Evolutionary conservation across 2,113 vertebrate species (phyloP).

Genomic region (Stomatorhinus ivindoensis): DNA sequence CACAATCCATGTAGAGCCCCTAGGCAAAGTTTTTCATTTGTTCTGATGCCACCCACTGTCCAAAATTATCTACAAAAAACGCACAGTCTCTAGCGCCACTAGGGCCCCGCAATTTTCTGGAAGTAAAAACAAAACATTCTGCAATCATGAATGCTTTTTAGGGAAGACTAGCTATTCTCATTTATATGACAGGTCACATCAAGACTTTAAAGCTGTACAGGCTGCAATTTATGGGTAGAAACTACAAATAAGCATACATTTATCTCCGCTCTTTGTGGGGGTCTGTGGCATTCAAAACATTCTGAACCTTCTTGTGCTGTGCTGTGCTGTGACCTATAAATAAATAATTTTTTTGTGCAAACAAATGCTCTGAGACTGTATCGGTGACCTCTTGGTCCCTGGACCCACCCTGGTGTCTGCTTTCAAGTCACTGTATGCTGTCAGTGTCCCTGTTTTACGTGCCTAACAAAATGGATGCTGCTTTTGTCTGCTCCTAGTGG

Average conservation of each 20-base stretch:
- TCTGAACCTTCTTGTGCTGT: background rate
- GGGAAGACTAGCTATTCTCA: background rate
- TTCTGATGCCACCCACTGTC: background rate
- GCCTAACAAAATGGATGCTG: background rate
- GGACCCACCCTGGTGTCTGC: background rate
- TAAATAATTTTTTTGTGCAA: background rate
- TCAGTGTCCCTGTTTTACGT: background rate
- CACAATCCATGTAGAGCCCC: background rate
- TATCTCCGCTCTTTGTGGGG: background rate
- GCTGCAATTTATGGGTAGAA: background rate
- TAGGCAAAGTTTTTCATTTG: background rate
- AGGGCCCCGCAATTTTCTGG: background rate
- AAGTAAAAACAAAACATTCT: background rate
- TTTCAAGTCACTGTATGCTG: background rate
- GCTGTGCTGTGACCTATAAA: background rate
- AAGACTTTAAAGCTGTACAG: background rate
- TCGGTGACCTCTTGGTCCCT: background rate
- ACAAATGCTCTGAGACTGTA: background rate
- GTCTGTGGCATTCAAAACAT: background rate
- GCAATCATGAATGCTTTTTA: background rate
- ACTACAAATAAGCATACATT: background rate
- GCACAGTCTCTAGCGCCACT: background rate
- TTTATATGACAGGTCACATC: background rate
- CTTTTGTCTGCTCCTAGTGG: background rate
- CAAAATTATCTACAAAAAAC: background rate